A percentile compares a stretch with the other conserved stretches of the same genome.
Evolutionary conservation across 2,888 invertebrate genomes (phyloP).

Genomic region (Oegoconia quadripuncta): DNA sequence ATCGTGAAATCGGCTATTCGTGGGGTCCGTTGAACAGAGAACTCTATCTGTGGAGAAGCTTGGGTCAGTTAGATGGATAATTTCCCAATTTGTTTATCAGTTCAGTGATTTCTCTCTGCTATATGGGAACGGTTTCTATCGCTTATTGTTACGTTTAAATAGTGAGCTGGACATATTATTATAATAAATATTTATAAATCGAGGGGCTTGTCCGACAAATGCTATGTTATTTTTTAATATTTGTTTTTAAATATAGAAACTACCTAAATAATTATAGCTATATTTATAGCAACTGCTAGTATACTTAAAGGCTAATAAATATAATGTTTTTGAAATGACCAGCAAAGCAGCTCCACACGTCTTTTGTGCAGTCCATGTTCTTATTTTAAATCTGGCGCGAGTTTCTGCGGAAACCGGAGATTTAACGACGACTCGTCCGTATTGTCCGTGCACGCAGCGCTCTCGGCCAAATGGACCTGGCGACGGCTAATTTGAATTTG

Average conservation of each 20-base stretch:
- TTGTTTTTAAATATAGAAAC: no score
- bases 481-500: conserved; percentile 69
- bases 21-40: conserved; percentile 47
- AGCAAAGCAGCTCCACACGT: conserved; percentile 33
- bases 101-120: no score
- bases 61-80: no score
- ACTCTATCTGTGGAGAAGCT: conserved; percentile 24
- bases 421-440: conserved; percentile 72
- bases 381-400: conserved; percentile 69
- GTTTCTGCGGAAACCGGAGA: conserved; percentile 71
- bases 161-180: no score
- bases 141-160: no score
- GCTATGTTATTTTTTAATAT: no score
- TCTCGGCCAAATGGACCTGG: conserved; percentile 48
- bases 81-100: no score
- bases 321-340: not conserved
- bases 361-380: conserved; percentile 48
- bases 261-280: no score
- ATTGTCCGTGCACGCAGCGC: conserved; percentile 71
- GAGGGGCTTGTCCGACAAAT: no score
- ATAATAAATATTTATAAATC: no score
- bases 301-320: not conserved
- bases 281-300: no score
- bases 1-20: conserved; percentile 68
- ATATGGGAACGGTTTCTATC: no score